These are phyloP conservation scores for Petrolisthes manimaculis DNA, from an alignment of 2,888 invertebrate genomes.

Conservation along the genomic window DNA sequence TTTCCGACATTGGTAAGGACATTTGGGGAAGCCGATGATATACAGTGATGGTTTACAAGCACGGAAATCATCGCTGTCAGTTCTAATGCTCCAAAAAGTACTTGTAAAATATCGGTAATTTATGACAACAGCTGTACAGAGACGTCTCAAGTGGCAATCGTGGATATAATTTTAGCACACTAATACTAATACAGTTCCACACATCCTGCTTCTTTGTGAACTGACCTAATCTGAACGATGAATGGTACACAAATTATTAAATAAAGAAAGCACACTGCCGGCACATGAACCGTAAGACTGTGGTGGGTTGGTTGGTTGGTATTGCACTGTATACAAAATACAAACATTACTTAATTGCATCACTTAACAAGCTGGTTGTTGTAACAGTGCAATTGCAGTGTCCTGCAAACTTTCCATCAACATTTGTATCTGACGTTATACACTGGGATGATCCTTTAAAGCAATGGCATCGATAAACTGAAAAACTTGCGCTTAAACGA, in stretches of 20 bases:
- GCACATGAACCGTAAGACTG: neutral
- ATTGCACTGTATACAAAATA: neutral
- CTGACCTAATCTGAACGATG: neutral
- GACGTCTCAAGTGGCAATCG: too few relatives aligned
- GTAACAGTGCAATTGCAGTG: neutral
- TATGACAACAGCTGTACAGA: too few relatives aligned
- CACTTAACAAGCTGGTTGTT: too few relatives aligned
- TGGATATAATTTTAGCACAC: neutral
- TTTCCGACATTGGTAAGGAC: too few relatives aligned
- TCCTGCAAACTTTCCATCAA: neutral
- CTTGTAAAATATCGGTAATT: too few relatives aligned
- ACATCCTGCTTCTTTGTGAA: neutral
- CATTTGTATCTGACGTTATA: neutral
- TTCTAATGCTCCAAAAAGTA: too few relatives aligned
- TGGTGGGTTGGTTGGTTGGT: neutral
- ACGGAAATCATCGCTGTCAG: too few relatives aligned
- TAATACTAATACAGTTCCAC: slow-evolving; percentile 16
- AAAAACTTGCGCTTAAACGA: neutral
- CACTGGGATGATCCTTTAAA: slow-evolving; percentile 1
- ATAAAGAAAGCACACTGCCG: neutral
- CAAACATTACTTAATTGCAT: neutral
- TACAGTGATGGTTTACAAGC: too few relatives aligned
- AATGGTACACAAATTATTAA: neutral
- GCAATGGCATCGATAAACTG: neutral
- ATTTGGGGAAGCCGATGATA: too few relatives aligned